Evolutionary conservation across 2,797 vertebrate genomes (phyloP).

Genomic region (Centroberyx gerrardi): DNA sequence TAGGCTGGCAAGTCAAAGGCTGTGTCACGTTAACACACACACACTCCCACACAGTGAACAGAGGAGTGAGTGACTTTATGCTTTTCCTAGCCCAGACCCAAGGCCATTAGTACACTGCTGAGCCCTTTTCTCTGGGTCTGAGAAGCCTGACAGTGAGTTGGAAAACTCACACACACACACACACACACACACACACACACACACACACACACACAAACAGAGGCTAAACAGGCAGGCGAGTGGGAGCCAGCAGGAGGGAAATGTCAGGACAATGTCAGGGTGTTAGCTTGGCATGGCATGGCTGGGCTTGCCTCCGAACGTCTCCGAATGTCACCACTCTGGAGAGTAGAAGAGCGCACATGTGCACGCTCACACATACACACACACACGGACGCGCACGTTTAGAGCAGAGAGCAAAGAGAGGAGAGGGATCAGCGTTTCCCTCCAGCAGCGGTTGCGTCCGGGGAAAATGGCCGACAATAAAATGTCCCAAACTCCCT

Average conservation of each 20-base stretch:
- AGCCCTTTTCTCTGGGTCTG: constrained; percentile 30
- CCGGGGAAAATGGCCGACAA: constrained; percentile 27
- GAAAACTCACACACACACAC: constrained; percentile 20
- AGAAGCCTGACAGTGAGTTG: constrained; percentile 20
- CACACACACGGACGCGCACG: constrained; percentile 13
- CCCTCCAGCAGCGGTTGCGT: constrained; percentile 16
- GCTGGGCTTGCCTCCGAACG: constrained; percentile 69
- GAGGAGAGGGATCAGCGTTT: constrained; percentile 15
- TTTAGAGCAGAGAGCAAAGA: constrained; percentile 28
- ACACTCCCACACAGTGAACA: neutral
- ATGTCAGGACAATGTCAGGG: constrained; percentile 77
- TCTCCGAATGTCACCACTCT: constrained; percentile 79
- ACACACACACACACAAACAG: neutral
- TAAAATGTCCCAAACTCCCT: constrained; percentile 34
- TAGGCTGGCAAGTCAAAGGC: neutral
- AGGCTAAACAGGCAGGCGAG: constrained; percentile 42
- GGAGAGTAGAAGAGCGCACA: constrained; percentile 42
- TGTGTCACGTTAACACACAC: neutral
- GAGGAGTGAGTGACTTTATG: constrained; percentile 5
- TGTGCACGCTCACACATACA: constrained; percentile 17
- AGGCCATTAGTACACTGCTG: constrained; percentile 34
- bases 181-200: constrained; percentile 19
- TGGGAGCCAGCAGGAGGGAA: constrained; percentile 66
- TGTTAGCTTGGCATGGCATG: constrained; percentile 60
- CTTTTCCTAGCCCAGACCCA: constrained; percentile 22